Base-by-base conservation (phyloP, 2,113 vertebrate species). In the Ammospiza caudacuta region DNA sequence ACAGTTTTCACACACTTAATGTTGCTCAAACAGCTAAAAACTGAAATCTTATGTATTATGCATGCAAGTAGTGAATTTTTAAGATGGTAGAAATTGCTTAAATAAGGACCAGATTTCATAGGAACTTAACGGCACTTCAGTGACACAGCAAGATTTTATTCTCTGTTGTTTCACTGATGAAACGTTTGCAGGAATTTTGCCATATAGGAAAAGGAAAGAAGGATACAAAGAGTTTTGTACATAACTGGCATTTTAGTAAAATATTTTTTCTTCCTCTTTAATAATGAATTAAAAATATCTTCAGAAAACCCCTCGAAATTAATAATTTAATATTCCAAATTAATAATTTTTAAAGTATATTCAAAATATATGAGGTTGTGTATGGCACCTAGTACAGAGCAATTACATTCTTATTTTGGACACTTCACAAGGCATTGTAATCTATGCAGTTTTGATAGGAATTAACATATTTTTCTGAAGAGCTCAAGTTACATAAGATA, bases 21-120 rank as follows among this genome's bases (percentile, higher is more conserved):
- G 33, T 72, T 92, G 28, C 55, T 90, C 55, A 78, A 81, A 81
- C 59, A 63, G 23, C 63, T 79, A 11, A 92, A 82, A 81, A 6
- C 17, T 2, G 9, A 75, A 91, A 69, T 37, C 43, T 47, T 62
- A 59, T 35, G 23, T 83, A 87, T 95, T 92, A 89, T 85, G 59
- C 25, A 81, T 83, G 66, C 0, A 4, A 77, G 20, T 70, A 72
- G 33, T 70, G 73, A 83, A 57, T 90, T 94, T 95, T 95, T 90
- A 78, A 86, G 83, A 33, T 52, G 22, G n/a, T 68, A 75, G 57
- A 67, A 94, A 78, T 55, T 83, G 21, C 15, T 88, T 79, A 90
- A 93, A 72, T 81, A 69, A 61, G 80, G 75, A 68, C 41, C n/a
- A 63, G 44, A 73, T 95, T 96, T 95, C 58, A 31, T 29, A 82